Percentiles rank a stretch among this genome's conserved stretches.
These are phyloP conservation scores for Bombus impatiens DNA, from an alignment of 1,140 invertebrate species.

Conservation along the genomic window DNA sequence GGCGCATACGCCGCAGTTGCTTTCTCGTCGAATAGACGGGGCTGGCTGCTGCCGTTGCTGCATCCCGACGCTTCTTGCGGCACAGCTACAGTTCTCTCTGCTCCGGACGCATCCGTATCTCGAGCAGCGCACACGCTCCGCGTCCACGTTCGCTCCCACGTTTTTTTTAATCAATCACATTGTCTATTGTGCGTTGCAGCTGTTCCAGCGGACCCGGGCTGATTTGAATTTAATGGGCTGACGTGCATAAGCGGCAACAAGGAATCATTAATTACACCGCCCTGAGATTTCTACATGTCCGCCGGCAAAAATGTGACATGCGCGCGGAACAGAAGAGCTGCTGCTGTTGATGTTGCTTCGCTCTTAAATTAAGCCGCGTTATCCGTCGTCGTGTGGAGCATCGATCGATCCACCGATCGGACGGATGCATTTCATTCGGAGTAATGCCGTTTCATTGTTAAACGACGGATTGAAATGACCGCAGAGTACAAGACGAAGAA, in stretches of 20 bases:
- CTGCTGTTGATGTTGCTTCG: not conserved
- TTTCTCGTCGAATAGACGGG: constrained; percentile 43
- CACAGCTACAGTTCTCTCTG: not conserved
- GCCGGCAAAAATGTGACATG: not conserved
- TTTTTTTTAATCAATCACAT: constrained; percentile 51
- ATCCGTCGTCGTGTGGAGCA: not conserved
- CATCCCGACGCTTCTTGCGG: constrained; percentile 50
- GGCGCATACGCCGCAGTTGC: constrained; percentile 49
- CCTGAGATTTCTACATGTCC: not conserved
- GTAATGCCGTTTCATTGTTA: not conserved
- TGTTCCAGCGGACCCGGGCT: constrained; percentile 29
- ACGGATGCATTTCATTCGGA: not conserved
- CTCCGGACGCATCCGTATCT: constrained; percentile 17
- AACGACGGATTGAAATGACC: not conserved
- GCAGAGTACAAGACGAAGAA: not conserved
- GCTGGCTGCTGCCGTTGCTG: not conserved
- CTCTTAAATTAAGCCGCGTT: constrained; percentile 5
- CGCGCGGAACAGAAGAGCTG: too few relatives aligned
- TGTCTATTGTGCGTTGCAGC: constrained; percentile 47
- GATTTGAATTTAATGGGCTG: constrained; percentile 49
- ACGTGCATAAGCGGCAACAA: constrained; percentile 10
- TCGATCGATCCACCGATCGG: constrained; percentile 22
- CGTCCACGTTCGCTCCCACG: constrained; percentile 40
- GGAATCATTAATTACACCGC: constrained; percentile 40
- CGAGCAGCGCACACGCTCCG: constrained; percentile 30